Conservation (phyloP, 2,888 invertebrate species). For the Drosophila demipolita region DNA sequence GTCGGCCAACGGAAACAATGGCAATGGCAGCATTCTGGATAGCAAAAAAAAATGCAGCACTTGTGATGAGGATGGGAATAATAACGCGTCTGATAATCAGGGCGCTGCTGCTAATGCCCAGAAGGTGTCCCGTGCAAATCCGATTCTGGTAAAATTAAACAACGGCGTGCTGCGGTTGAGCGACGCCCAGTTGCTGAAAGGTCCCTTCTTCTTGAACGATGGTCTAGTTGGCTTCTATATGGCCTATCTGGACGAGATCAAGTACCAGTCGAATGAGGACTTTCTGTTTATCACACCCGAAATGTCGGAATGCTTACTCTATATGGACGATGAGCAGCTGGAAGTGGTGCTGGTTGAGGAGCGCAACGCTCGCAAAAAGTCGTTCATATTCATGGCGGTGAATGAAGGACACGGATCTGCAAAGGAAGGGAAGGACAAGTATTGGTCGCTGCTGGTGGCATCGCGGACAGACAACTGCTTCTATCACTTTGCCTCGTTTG, state of each 20-base stretch:
- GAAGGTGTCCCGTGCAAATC: slow-evolving; percentile 75
- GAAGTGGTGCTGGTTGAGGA: slow-evolving; percentile 89
- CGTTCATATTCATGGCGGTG: slow-evolving; percentile 93
- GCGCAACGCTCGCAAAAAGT: slow-evolving; percentile 88
- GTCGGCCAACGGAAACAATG: background rate
- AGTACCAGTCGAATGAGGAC: slow-evolving; percentile 87
- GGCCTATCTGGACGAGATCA: slow-evolving; percentile 92
- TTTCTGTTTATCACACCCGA: slow-evolving; percentile 92
- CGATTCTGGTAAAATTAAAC: slow-evolving; percentile 90
- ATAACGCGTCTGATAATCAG: background rate
- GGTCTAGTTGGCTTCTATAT: slow-evolving; percentile 93
- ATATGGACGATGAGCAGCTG: slow-evolving; percentile 89
- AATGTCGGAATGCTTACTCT: slow-evolving; percentile 93
- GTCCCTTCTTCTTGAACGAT: slow-evolving; percentile 95
- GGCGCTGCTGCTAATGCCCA: slow-evolving; percentile 18
- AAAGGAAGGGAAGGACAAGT: slow-evolving; percentile 92
- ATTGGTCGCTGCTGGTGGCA: slow-evolving; percentile 95
- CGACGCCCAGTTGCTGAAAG: slow-evolving; percentile 91
- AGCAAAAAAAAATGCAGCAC: background rate
- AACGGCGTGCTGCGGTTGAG: slow-evolving; percentile 87
- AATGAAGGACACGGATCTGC: slow-evolving; percentile 90
- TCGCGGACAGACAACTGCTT: slow-evolving; percentile 90
- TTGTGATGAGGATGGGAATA: slow-evolving; percentile 2
- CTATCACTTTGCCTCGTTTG: slow-evolving; percentile 92
- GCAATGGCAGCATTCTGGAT: too few species aligned